phyloP scores from a whole-genome alignment of 2,797 vertebrate species.

The Protosalanx chinensis region DNA sequence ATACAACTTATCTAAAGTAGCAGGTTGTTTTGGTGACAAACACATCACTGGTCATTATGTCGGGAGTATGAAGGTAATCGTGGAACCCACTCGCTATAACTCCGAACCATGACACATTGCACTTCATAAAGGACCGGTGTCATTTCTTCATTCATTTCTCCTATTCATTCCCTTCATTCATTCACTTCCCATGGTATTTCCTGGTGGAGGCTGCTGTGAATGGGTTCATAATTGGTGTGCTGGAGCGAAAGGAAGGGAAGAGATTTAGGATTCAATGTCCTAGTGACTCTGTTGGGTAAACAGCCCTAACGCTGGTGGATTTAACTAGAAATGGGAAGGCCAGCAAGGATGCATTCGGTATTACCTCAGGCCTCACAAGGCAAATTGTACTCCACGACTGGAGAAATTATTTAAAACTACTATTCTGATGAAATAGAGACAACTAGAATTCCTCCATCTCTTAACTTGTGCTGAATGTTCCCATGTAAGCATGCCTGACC shows the following conservation, averaged over 20 bases:
- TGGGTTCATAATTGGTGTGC: conserved; percentile 64
- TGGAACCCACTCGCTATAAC: background rate
- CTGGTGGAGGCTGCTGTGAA: conserved; percentile 55
- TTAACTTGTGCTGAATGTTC: background rate
- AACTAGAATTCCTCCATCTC: too few relatives aligned
- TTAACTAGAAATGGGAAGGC: conserved; percentile 59
- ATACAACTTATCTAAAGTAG: background rate
- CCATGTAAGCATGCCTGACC: background rate
- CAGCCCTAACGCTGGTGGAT: conserved; percentile 66
- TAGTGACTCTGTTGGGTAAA: conserved; percentile 72
- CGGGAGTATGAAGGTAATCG: background rate
- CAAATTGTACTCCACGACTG: background rate
- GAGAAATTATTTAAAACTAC: too few relatives aligned
- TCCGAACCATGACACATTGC: background rate
- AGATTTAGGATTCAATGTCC: conserved; percentile 72
- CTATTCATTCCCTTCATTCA: conserved; percentile 29
- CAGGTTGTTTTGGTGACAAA: background rate
- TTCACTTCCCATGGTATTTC: conserved; percentile 47
- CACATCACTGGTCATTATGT: background rate
- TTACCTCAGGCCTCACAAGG: conserved; percentile 4
- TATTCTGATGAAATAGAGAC: too few relatives aligned
- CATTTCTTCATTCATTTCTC: conserved; percentile 21
- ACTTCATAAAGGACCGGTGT: conserved; percentile 29
- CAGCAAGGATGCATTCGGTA: conserved; percentile 51
- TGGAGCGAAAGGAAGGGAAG: conserved; percentile 66